Evolutionary conservation across 2,888 invertebrate genomes (phyloP).

Genomic region (Cheilosia impressa): DNA sequence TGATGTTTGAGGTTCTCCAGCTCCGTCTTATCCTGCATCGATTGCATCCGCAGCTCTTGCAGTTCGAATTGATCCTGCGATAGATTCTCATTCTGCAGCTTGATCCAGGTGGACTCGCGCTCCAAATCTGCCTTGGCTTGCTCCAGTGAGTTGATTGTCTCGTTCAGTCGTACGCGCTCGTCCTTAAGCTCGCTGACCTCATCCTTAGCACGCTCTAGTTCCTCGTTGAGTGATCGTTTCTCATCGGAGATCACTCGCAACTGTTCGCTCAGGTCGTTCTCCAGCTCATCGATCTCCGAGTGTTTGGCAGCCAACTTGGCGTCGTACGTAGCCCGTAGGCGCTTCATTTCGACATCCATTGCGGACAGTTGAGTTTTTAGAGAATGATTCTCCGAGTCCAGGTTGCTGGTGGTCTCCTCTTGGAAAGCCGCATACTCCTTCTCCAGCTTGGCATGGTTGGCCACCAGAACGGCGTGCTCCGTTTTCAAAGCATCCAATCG

Average conservation of each 20-base stretch:
- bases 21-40: constrained; percentile 83
- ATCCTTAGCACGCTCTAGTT: constrained; percentile 86
- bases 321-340: constrained; percentile 83
- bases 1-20: constrained; percentile 82
- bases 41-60: constrained; percentile 82
- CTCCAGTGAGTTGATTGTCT: constrained; percentile 79
- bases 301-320: constrained; percentile 82
- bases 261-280: constrained; percentile 84
- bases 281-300: constrained; percentile 84
- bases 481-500: constrained; percentile 84
- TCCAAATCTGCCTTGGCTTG: constrained; percentile 80
- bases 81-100: constrained; percentile 82
- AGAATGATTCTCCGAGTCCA: constrained; percentile 81
- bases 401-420: constrained; percentile 80
- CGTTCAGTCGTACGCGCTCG: constrained; percentile 83
- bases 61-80: constrained; percentile 82
- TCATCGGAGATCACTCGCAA: constrained; percentile 80
- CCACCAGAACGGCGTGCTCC: constrained; percentile 82
- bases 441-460: constrained; percentile 83
- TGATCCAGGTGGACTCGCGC: constrained; percentile 80
- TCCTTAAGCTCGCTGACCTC: constrained; percentile 85
- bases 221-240: constrained; percentile 84
- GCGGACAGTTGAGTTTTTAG: constrained; percentile 83
- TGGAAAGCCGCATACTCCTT: constrained; percentile 83
- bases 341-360: constrained; percentile 84